Evolutionary conservation across 2,888 invertebrate species (phyloP), one percentile per base, ranked within the genome.

Genomic region (Megastigmus dorsalis): DNA sequence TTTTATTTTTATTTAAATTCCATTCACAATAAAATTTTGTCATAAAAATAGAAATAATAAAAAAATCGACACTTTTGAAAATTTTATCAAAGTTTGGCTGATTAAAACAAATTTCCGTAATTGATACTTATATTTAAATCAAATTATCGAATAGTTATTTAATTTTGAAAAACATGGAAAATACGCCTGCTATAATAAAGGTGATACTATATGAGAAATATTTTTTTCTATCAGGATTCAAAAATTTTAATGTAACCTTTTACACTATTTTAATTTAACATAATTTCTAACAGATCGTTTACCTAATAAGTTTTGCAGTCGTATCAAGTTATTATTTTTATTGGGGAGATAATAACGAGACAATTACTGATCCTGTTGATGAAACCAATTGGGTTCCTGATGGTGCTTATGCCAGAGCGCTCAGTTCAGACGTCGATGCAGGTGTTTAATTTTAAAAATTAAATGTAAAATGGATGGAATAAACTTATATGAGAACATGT

Each of bases 381-480:
- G 84, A 83, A 66, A 79, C 82, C 15, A 84, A 84, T 38, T 85
- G 84, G 84, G 80, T 81, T 28, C 80, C 84, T 2, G 82, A 86
- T 73, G 84, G 83, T 30, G 80, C 80, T 15, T 79, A 80, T 3
- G 80, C 80, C 3, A 50, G 9, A 3, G 30, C 36, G 1, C 2
- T 59, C 3, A 48, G 20, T 48, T n/a, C n/a, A n/a, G n/a, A n/a
- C n/a, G n/a, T n/a, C n/a, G n/a, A n/a, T n/a, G n/a, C n/a, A n/a
- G n/a, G n/a, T n/a, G n/a, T 50, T 15, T 30, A 10, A 9, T 26
- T 15, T 59, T 26, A 54, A 45, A 54, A 30, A 23, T 54, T 20
- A n/a, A 30, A 5, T 63, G 23, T 28, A 4, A 36, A 7, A 38
- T n/a, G 4, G 3, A 68, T 38, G 2, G 20, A 68, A 59, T 59